Base-by-base conservation (phyloP, 2,113 vertebrate species). In the Lepus timidus region DNA sequence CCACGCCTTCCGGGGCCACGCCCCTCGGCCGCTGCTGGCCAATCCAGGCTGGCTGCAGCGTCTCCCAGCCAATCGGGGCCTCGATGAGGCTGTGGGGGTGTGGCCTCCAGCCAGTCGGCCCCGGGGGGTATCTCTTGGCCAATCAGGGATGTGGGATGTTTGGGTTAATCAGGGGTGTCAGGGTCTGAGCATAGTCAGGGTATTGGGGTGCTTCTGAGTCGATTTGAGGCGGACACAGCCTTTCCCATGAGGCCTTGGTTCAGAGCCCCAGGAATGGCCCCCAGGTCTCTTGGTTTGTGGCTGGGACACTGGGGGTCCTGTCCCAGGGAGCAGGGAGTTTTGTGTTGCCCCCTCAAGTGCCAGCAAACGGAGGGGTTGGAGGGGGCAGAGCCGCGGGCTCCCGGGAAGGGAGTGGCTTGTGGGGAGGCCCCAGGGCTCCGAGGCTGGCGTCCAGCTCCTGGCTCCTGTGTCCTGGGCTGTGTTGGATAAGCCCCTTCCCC, bases 141-240 rank as follows among this genome's bases (percentile, higher is more conserved):
- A 91, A 64, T 97, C 96, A 97, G 97, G 97, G 97, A 96, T 94
- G 85, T 88, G 90, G 94, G 65, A 89, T 93, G 80, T 86, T 88
- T 1, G 85, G 83, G 65, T 64, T 95, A 71, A 81, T 95, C 95
- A 93, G 90, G 84, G 90, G 95, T 94, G 70, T 92, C n/a, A 97
- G 96, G 97, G 97, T 97, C 95, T 84, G 79, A 94, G 94, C 85
- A 33, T 23, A 91, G 91, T 96, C 97, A 97, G 97, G 97, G 96
- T 96, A 88, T 49, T 67, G 85, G 94, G 92, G 74, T 95, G 91
- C 93, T 95, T 97, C 95, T 95, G 97, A 94, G 74, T 83, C 80
- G 44, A 25, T 85, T 52, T 22, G 91, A 96, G 85, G 95, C 85
- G 31, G 88, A 73, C 65, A 0, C 84, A 82, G 88, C 75, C 33